A percentile compares a stretch with the other conserved stretches of the same genome.
Conservation (phyloP, 2,888 invertebrate species). For the Pandemis cinnamomeana region DNA sequence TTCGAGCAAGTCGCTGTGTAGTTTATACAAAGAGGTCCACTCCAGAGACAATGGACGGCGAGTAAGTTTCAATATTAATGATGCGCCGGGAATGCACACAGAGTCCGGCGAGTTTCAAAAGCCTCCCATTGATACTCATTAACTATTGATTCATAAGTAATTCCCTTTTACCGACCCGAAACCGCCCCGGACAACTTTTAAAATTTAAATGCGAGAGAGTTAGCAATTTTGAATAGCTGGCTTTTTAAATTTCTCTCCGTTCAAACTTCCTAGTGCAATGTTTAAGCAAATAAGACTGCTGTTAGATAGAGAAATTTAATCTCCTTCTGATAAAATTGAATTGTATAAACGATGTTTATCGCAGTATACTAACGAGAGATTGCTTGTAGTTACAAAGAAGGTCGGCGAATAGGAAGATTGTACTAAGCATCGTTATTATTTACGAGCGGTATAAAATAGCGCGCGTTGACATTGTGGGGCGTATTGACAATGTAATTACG, state of each 20-base stretch:
- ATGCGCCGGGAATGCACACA: constrained; percentile 80
- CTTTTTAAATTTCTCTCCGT: constrained; percentile 33
- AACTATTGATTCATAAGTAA: constrained; percentile 84
- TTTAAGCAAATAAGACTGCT: constrained; percentile 20
- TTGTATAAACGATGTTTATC: constrained; percentile 32
- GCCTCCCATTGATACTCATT: constrained; percentile 82
- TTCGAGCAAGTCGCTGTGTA: constrained; percentile 69
- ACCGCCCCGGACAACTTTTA: constrained; percentile 71
- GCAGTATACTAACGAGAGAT: constrained; percentile 31
- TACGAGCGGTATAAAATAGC: constrained; percentile 37
- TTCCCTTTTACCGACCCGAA: constrained; percentile 75
- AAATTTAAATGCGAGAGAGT: constrained; percentile 76
- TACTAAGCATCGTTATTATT: constrained; percentile 33
- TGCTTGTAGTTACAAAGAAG: constrained; percentile 30
- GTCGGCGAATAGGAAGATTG: constrained; percentile 20
- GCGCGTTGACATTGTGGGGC: constrained; percentile 30
- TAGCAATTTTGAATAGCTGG: constrained; percentile 61
- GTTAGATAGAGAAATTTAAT: constrained; percentile 18
- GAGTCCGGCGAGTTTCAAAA: constrained; percentile 74
- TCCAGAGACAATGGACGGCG: constrained; percentile 76
- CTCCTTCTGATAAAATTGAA: constrained; percentile 29
- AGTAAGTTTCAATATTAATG: constrained; percentile 83
- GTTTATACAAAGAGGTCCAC: constrained; percentile 76
- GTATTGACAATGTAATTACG: constrained; percentile 27
- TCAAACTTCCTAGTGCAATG: constrained; percentile 44